phyloP scores from a whole-genome alignment of 2,888 invertebrate genomes.

The Eilema caniola region DNA sequence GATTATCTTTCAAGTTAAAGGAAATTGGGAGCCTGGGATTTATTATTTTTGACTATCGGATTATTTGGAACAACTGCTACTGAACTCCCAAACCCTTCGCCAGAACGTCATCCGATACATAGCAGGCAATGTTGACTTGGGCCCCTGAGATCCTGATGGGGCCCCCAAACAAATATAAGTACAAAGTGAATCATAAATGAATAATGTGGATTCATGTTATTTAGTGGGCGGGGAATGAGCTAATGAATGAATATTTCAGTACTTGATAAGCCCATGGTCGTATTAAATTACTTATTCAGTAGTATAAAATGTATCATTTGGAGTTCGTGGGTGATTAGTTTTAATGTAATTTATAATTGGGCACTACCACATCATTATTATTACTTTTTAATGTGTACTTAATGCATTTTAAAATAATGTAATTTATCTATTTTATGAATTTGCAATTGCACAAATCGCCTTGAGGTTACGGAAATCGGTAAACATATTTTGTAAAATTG shows the following conservation, averaged over 20 bases:
- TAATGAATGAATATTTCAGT: not conserved
- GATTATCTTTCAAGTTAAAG: too few species aligned
- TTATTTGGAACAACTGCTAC: too few species aligned
- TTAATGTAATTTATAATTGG: conserved; percentile 1
- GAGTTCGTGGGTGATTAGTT: not conserved
- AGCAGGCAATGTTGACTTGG: too few species aligned
- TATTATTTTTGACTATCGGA: too few species aligned
- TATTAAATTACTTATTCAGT: conserved; percentile 1
- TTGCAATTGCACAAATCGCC: too few species aligned
- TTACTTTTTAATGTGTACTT: not conserved
- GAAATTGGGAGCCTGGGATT: too few species aligned
- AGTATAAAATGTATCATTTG: not conserved
- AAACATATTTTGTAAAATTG: too few species aligned
- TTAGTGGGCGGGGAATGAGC: conserved; percentile 4
- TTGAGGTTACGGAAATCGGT: too few species aligned
- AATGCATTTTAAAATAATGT: not conserved
- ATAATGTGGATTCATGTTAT: not conserved
- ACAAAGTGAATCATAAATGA: not conserved
- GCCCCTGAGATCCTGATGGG: too few species aligned
- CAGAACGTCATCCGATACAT: too few species aligned
- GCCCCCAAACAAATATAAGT: too few species aligned
- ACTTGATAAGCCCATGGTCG: not conserved
- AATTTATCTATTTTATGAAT: not conserved
- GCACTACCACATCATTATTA: not conserved
- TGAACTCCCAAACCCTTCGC: too few species aligned